These are phyloP conservation scores for Otolemur garnettii DNA, from an alignment of 2,113 vertebrate genomes.

Conservation along the genomic window DNA sequence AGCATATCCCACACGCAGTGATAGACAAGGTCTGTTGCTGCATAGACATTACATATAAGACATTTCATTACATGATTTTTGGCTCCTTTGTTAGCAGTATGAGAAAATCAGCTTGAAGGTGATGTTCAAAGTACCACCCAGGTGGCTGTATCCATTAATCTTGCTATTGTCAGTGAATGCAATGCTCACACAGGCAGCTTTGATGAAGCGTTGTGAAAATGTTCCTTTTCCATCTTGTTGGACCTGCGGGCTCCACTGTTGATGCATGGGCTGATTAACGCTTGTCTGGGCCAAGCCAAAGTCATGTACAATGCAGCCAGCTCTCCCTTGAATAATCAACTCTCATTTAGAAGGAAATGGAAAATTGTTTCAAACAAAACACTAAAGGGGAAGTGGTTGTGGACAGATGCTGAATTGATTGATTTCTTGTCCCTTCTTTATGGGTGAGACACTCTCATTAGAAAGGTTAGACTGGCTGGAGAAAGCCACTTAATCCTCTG, in stretches of 20 bases:
- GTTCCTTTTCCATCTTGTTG: constrained; percentile 56
- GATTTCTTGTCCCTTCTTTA: constrained; percentile 71
- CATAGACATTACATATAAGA: neutral
- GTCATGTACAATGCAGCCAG: constrained; percentile 41
- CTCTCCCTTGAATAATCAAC: constrained; percentile 62
- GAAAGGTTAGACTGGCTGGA: constrained; percentile 44
- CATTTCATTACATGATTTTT: constrained; percentile 48
- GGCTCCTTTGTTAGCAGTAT: constrained; percentile 36
- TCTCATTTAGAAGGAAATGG: constrained; percentile 68
- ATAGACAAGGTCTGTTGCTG: neutral
- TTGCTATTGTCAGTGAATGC: constrained; percentile 37
- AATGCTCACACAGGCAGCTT: constrained; percentile 12
- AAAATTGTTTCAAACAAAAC: constrained; percentile 76
- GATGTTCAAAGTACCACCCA: constrained; percentile 14
- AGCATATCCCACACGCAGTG: constrained; percentile 41
- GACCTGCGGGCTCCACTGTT: constrained; percentile 29
- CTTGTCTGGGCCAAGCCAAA: constrained; percentile 59
- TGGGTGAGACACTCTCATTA: constrained; percentile 49
- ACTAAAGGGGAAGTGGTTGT: constrained; percentile 41
- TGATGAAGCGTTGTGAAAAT: constrained; percentile 43
- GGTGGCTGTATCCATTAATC: constrained; percentile 50
- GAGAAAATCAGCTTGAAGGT: constrained; percentile 44
- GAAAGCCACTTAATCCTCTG: constrained; percentile 52
- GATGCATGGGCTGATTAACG: constrained; percentile 59
- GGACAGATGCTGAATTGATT: constrained; percentile 53